A percentile compares a stretch with the other conserved stretches of the same genome.
phyloP scores from a whole-genome alignment of 2,797 vertebrate genomes.

The Pseudomugil gertrudae region DNA sequence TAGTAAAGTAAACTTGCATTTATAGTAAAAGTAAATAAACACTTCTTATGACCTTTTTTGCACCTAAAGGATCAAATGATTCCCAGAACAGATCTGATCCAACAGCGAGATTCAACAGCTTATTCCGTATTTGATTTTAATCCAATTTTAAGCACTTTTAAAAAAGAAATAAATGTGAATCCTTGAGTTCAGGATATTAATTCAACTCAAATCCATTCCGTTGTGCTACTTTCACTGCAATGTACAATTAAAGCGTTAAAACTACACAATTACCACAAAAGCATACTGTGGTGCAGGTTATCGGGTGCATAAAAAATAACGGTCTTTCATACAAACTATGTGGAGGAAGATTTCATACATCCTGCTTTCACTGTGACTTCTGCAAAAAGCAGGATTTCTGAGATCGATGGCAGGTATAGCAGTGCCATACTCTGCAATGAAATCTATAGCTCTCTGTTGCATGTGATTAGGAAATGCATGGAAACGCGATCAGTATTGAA shows the following conservation, averaged over 20 bases:
- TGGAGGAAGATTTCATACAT: conserved; percentile 16
- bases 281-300: neutral
- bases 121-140: too few relatives aligned
- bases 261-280: neutral
- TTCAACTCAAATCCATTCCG: neutral
- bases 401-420: conserved; percentile 49
- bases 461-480: conserved; percentile 66
- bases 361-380: conserved; percentile 24
- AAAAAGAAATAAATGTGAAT: too few relatives aligned
- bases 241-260: neutral
- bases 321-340: neutral
- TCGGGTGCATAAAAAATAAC: neutral
- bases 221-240: neutral
- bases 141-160: too few relatives aligned
- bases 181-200: neutral
- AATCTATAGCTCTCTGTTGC: conserved; percentile 71
- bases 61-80: neutral
- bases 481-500: conserved; percentile 50
- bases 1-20: neutral
- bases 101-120: neutral
- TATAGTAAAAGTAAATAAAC: neutral
- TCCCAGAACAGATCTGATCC: neutral
- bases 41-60: neutral
- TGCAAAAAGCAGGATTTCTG: conserved; percentile 15
- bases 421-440: conserved; percentile 40